phyloP scores from a whole-genome alignment of 92 coral and sea anemone species.

The Porites lobata region DNA sequence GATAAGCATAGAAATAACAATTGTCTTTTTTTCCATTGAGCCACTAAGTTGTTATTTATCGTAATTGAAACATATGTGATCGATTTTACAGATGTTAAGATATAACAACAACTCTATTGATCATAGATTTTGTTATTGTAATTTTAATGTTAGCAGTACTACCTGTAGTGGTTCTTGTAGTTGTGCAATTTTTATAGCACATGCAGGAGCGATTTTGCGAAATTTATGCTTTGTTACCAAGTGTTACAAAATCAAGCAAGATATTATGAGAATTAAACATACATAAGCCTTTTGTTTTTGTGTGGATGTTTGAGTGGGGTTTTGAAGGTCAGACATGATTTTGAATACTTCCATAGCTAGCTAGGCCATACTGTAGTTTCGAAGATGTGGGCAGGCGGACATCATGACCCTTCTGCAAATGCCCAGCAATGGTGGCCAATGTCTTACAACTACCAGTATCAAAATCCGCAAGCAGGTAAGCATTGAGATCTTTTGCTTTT shows the following conservation, averaged over 20 bases:
- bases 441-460: slow-evolving; percentile 93
- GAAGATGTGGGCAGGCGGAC: slow-evolving; percentile 97
- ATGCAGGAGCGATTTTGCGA: background rate
- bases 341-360: slow-evolving; percentile 74
- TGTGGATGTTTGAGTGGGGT: slow-evolving; percentile 41
- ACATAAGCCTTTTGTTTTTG: slow-evolving; percentile 17
- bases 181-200: slow-evolving; percentile 20
- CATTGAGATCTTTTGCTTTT: background rate
- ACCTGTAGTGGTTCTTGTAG: background rate
- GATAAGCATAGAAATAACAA: background rate
- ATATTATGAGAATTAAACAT: slow-evolving; percentile 25
- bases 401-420: slow-evolving; percentile 76
- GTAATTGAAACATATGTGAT: background rate
- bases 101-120: too few relatives aligned
- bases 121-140: too few relatives aligned
- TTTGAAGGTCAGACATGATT: slow-evolving; percentile 55
- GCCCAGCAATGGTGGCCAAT: slow-evolving; percentile 98
- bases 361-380: slow-evolving; percentile 62
- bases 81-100: too few relatives aligned
- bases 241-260: background rate
- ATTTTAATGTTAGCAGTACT: background rate
- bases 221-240: background rate
- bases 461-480: slow-evolving; percentile 84
- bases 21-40: too few relatives aligned
- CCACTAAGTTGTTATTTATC: background rate